Evolutionary conservation across 2,888 invertebrate genomes (phyloP), one percentile per base, ranked within the genome.

Genomic region (Coleophora deauratella): DNA sequence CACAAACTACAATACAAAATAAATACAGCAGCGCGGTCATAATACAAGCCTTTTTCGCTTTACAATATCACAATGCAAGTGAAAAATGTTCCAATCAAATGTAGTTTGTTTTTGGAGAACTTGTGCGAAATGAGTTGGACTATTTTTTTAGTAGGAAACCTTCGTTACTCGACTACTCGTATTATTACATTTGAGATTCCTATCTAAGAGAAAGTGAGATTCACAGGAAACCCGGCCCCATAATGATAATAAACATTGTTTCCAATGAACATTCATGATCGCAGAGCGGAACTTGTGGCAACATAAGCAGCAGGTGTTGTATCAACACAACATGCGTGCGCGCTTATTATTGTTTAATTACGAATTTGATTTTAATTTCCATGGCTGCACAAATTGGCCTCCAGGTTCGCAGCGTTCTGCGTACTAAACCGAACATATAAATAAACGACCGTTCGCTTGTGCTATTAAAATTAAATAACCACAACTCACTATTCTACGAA

Each of bases 151-250:
- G n/a, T n/a, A n/a, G n/a, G n/a, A n/a, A n/a, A n/a, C n/a, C n/a
- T n/a, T n/a, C n/a, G n/a, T n/a, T n/a, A n/a, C n/a, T n/a, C n/a
- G n/a, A 28, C 10, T 28, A 2, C 28, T 8, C 9, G 28, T 28
- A 10, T 28, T 33, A 1, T 33, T 13, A 12, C 3, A 14, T 35
- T 32, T 2, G 33, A 48, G 47, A 51, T 55, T 38, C 41, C 54
- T 49, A 54, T 51, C 52, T 54, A 21, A 48, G 54, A 56, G 64
- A 64, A 66, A 67, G 62, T 62, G 53, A 52, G 51, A 52, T 51
- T 50, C 40, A 45, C 54, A 52, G 55, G 54, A 58, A 57, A 55
- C 38, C 49, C 53, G 43, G 50, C 49, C 54, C 54, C 51, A 49
- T n/a, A n/a, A n/a, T n/a, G n/a, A n/a, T n/a, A 53, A 52, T 57